A percentile compares a stretch with the other conserved stretches of the same genome.
phyloP scores from a whole-genome alignment of 1,140 invertebrate genomes.

The Pogonognathellus flavescens region DNA sequence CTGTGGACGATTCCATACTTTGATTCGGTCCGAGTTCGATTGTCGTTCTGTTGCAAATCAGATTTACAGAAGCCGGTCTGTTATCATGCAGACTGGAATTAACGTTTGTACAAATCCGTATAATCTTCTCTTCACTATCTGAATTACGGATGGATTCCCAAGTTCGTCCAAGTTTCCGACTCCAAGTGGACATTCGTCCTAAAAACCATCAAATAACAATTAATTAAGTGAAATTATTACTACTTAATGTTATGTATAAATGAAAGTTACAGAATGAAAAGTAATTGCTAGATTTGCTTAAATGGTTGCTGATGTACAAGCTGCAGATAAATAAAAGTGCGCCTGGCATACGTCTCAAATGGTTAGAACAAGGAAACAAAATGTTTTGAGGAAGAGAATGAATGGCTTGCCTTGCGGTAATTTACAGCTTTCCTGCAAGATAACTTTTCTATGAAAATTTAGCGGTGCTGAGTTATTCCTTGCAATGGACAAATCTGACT shows the following conservation, averaged over 20 bases:
- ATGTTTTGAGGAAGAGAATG: too few relatives aligned
- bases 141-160: slow-evolving; percentile 77
- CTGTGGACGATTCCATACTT: slow-evolving; percentile 50
- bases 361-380: too few relatives aligned
- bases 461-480: background rate
- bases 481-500: background rate
- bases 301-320: too few relatives aligned
- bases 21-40: slow-evolving; percentile 50
- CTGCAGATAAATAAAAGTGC: too few relatives aligned
- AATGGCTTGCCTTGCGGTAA: slow-evolving; percentile 1
- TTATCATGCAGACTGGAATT: too few relatives aligned
- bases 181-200: slow-evolving; percentile 73
- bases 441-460: background rate
- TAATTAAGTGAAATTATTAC: too few relatives aligned
- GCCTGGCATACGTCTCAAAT: too few relatives aligned
- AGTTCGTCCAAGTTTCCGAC: slow-evolving; percentile 75
- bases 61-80: background rate
- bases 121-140: slow-evolving; percentile 73
- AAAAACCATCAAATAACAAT: too few relatives aligned
- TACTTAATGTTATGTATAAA: too few relatives aligned
- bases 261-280: too few relatives aligned
- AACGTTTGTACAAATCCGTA: background rate
- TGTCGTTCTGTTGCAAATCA: background rate
- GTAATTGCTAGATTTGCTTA: too few relatives aligned
- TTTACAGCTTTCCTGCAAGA: background rate